phyloP scores from a whole-genome alignment of 2,797 vertebrate species.

The Tarsius wallacei region DNA sequence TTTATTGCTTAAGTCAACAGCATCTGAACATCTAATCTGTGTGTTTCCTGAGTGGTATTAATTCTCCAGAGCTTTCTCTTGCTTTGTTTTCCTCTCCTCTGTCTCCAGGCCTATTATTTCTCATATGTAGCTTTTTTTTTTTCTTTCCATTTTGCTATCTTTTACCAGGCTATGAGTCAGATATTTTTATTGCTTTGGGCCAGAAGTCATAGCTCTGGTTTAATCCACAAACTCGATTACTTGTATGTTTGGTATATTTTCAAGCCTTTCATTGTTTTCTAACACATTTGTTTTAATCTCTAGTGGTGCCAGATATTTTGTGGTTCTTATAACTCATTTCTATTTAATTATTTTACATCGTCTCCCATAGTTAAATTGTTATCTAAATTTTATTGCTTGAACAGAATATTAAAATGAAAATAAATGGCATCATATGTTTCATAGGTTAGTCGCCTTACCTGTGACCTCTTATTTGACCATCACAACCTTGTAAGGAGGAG shows the following conservation, averaged over 20 bases:
- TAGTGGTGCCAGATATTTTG: background rate
- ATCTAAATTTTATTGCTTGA: background rate
- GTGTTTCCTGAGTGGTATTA: constrained; percentile 65
- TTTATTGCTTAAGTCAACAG: constrained; percentile 82
- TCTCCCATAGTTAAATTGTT: background rate
- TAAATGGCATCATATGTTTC: background rate
- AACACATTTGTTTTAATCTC: background rate
- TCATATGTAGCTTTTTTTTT: background rate
- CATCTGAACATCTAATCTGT: constrained; percentile 83
- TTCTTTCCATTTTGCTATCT: background rate
- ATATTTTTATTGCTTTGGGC: background rate
- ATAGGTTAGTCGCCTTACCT: background rate
- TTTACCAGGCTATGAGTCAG: background rate
- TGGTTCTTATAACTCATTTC: background rate
- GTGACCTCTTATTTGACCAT: background rate
- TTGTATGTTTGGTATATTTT: background rate
- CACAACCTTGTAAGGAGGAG: background rate
- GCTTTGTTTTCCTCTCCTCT: background rate
- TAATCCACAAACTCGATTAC: background rate
- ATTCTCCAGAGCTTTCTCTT: constrained; percentile 56
- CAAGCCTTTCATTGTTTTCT: background rate
- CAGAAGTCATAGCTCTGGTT: background rate
- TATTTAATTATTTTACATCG: background rate
- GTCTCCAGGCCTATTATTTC: background rate
- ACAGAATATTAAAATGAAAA: background rate